Conservation (phyloP, 2,113 vertebrate species). For the Equus quagga region DNA sequence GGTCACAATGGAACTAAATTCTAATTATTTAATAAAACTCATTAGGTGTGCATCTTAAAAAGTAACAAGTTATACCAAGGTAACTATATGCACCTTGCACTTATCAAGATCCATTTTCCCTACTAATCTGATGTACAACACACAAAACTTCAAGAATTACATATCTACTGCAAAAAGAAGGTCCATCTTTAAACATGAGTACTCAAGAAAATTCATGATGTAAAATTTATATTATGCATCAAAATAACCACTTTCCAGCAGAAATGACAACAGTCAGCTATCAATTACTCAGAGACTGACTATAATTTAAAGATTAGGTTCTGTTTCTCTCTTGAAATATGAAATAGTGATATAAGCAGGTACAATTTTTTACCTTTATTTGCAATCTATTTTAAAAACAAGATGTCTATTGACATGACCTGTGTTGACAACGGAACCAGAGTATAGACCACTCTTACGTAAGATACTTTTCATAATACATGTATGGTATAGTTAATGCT, state of each 20-base stretch:
- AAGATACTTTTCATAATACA: background rate
- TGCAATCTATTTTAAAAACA: slow-evolving; percentile 7
- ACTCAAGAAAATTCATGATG: slow-evolving; percentile 40
- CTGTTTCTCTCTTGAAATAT: background rate
- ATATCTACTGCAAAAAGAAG: background rate
- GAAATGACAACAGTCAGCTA: background rate
- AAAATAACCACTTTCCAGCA: slow-evolving; percentile 23
- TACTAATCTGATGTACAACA: background rate
- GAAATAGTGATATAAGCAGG: background rate
- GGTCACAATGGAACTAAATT: background rate
- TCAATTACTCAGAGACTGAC: background rate
- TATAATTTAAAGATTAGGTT: background rate
- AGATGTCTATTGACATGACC: background rate
- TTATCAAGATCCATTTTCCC: background rate
- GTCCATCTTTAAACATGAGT: background rate
- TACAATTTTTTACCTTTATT: background rate
- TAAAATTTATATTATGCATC: background rate
- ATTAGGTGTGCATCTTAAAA: background rate
- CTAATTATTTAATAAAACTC: slow-evolving; percentile 16
- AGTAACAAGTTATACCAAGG: background rate
- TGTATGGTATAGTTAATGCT: background rate
- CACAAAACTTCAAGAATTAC: background rate
- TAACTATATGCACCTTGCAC: background rate
- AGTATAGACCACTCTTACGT: background rate
- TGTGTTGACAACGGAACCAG: background rate